Conservation (phyloP, 2,797 vertebrate species). For the Podargus strigoides region DNA sequence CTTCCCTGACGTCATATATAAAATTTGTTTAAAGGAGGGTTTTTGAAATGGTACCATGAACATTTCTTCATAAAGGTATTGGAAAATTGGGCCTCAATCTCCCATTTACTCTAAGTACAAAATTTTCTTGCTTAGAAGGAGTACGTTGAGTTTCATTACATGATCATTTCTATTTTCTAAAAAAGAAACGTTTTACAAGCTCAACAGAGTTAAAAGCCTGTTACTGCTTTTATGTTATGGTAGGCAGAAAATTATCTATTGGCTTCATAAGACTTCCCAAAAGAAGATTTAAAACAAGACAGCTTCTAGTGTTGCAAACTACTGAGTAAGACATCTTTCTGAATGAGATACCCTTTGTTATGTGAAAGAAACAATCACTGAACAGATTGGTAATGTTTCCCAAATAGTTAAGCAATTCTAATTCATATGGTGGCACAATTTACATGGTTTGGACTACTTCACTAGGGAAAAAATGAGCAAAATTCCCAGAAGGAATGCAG, state of each 20-base stretch:
- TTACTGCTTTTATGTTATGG: neutral
- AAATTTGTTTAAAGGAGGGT: neutral
- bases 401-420: neutral
- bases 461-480: neutral
- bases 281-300: neutral
- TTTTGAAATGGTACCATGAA: neutral
- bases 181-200: neutral
- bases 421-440: neutral
- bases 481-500: neutral
- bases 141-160: neutral
- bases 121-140: neutral
- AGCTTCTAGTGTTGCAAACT: neutral
- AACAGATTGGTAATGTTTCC: neutral
- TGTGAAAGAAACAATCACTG: neutral
- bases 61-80: neutral
- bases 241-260: neutral
- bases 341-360: neutral
- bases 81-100: neutral
- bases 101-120: accelerated
- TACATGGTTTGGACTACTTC: neutral
- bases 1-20: neutral
- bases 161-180: neutral
- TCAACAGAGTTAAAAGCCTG: neutral
- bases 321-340: neutral
- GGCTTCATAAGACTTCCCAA: neutral